phyloP scores from a whole-genome alignment of 1,140 invertebrate species.

The Drosophila fuyamai region DNA sequence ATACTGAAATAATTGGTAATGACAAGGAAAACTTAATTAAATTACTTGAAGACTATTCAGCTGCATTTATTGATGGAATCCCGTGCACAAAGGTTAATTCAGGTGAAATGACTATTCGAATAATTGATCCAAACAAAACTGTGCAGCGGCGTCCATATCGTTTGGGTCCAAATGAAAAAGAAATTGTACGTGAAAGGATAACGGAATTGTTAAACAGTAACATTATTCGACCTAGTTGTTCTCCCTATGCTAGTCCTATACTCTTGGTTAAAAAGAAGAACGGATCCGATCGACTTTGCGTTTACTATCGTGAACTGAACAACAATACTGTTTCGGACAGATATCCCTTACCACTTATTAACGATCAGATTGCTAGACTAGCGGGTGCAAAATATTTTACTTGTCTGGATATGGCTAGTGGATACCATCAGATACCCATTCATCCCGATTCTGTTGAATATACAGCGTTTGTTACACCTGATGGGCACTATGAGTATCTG shows the following conservation, averaged over 20 bases:
- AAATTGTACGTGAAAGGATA: constrained; percentile 8
- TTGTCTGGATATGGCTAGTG: neutral
- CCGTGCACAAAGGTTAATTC: constrained; percentile 24
- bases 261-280: constrained; percentile 23
- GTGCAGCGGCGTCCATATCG: too few species aligned
- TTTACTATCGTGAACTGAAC: constrained; percentile 19
- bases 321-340: constrained; percentile 12
- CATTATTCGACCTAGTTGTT: constrained; percentile 11
- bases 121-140: neutral
- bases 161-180: constrained; percentile 13
- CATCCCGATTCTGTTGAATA: constrained; percentile 1
- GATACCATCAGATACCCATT: neutral
- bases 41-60: constrained; percentile 29
- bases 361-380: constrained; percentile 10
- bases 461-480: neutral
- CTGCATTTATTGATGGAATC: constrained; percentile 19
- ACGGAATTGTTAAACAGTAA: constrained; percentile 20
- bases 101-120: constrained; percentile 22
- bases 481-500: too few species aligned
- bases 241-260: constrained; percentile 11
- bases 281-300: constrained; percentile 5
- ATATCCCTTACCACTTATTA: constrained; percentile 15
- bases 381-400: constrained; percentile 11
- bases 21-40: constrained; percentile 25
- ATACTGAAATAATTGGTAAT: constrained; percentile 12